A percentile compares a stretch with the other conserved stretches of the same genome.
Conservation (phyloP, 2,888 invertebrate species). For the Rhamnusium bicolor region DNA sequence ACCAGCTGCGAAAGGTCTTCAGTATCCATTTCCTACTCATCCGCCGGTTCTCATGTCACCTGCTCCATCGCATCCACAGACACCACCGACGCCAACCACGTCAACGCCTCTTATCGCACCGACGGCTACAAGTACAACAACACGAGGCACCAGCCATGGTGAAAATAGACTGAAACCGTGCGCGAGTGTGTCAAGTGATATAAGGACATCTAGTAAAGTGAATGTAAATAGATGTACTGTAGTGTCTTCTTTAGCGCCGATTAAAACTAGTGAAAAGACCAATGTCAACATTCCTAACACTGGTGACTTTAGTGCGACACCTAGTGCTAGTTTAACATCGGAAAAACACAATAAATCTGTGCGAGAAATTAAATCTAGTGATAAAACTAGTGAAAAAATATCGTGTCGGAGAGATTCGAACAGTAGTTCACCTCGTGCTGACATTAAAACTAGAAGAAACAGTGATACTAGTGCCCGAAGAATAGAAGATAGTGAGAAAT, state of each 20-base stretch:
- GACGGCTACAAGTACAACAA: constrained; percentile 50
- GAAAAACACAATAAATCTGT: constrained; percentile 51
- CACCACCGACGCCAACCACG: constrained; percentile 45
- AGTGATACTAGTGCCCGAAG: constrained; percentile 62
- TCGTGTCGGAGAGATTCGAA: constrained; percentile 58
- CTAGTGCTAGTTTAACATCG: constrained; percentile 47
- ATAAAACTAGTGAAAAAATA: constrained; percentile 62
- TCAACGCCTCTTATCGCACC: constrained; percentile 57
- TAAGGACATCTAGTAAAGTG: constrained; percentile 67
- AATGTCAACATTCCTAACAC: constrained; percentile 57
- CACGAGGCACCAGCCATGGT: constrained; percentile 61
- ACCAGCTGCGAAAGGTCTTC: constrained; percentile 75
- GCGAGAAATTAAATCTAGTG: constrained; percentile 57
- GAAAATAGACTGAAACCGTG: constrained; percentile 67
- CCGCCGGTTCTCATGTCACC: constrained; percentile 74
- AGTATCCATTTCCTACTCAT: constrained; percentile 86
- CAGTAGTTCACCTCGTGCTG: constrained; percentile 58
- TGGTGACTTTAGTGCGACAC: constrained; percentile 40
- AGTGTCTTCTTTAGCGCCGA: constrained; percentile 56
- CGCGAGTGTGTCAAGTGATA: constrained; percentile 65
- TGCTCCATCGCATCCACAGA: constrained; percentile 39
- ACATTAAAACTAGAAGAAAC: constrained; percentile 63
- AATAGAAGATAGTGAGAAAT: constrained; percentile 63
- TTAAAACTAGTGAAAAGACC: constrained; percentile 57
- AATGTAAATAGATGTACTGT: constrained; percentile 66